These are phyloP conservation scores for Aleadryas rufinucha DNA, from an alignment of 2,113 vertebrate species.

Conservation along the genomic window DNA sequence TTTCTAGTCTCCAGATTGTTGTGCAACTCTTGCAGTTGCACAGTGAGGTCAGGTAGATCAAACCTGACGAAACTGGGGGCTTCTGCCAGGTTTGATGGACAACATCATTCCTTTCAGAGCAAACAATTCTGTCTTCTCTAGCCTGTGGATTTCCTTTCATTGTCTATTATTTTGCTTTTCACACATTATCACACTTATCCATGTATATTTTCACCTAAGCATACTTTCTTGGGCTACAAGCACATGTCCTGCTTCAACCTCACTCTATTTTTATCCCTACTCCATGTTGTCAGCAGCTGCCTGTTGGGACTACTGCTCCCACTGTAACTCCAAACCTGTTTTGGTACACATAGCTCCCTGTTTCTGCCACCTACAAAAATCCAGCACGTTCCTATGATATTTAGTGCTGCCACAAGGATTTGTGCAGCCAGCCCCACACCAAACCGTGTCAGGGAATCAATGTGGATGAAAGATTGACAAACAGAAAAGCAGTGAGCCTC, in stretches of 20 bases:
- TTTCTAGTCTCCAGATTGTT: not conserved
- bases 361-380: not conserved
- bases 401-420: not conserved
- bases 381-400: not conserved
- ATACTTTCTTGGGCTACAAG: not conserved
- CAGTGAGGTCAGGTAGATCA: not conserved
- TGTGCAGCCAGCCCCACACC: not conserved
- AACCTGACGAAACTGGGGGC: not conserved
- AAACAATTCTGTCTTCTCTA: not conserved
- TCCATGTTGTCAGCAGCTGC: not conserved
- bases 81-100: not conserved
- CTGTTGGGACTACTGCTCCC: not conserved
- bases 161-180: not conserved
- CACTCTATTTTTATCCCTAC: not conserved
- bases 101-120: not conserved
- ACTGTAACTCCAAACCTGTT: not conserved
- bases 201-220: not conserved
- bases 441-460: not conserved
- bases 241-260: not conserved
- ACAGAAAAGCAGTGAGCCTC: not conserved
- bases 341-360: not conserved
- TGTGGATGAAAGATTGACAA: not conserved
- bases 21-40: not conserved
- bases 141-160: not conserved
- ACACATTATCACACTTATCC: not conserved